Evolutionary conservation across 2,888 invertebrate genomes (phyloP).

Genomic region (Micropterix aruncella): DNA sequence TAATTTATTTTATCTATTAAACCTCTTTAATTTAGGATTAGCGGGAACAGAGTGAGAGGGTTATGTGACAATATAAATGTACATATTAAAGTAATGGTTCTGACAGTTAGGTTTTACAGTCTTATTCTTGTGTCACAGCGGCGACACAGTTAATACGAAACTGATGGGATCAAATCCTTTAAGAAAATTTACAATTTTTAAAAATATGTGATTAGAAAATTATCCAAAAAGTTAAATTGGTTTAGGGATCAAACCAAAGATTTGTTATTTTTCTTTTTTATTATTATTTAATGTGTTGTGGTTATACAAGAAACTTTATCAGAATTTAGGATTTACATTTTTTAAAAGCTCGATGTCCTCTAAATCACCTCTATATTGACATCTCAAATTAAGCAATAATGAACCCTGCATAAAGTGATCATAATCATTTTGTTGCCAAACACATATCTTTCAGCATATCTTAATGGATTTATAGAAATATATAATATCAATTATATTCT

Average conservation of each 20-base stretch:
- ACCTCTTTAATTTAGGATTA: background rate
- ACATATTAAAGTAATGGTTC: constrained; percentile 24
- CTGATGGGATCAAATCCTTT: constrained; percentile 45
- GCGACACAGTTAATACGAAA: constrained; percentile 23
- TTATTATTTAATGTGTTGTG: constrained; percentile 18
- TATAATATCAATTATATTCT: too few species aligned
- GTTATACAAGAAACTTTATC: constrained; percentile 7
- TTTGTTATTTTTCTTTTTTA: constrained; percentile 56
- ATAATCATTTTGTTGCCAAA: too few species aligned
- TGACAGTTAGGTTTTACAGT: background rate
- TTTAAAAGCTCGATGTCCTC: too few species aligned
- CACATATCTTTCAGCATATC: background rate
- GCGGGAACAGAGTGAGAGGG: constrained; percentile 41
- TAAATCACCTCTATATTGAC: too few species aligned
- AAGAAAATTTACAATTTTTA: constrained; percentile 35
- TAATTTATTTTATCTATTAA: constrained; percentile 3
- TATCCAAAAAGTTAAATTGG: constrained; percentile 35
- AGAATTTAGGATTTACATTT: background rate
- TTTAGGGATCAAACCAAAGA: constrained; percentile 78
- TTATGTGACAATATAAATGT: constrained; percentile 40
- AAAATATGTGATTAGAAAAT: constrained; percentile 13
- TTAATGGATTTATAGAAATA: too few species aligned
- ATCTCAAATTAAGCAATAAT: too few species aligned
- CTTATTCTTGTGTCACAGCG: constrained; percentile 9
- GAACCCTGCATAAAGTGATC: too few species aligned